Evolutionary conservation across 2,113 vertebrate genomes (phyloP).

Genomic region (Ginglymostoma cirratum): DNA sequence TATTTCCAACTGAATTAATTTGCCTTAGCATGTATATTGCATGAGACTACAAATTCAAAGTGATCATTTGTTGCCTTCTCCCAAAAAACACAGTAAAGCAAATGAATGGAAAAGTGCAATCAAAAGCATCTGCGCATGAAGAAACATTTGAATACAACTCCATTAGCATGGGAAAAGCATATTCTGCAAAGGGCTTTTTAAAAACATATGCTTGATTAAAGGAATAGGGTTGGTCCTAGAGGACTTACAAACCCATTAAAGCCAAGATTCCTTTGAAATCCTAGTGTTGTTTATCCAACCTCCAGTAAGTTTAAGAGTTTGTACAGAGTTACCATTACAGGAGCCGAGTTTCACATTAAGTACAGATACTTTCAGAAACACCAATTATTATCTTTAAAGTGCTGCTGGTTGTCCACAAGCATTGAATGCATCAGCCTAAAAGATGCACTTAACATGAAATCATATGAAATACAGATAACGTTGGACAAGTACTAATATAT

Average conservation of each 20-base stretch:
- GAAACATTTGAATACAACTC: neutral
- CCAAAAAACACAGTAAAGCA: neutral
- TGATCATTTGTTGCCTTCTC: conserved; percentile 1
- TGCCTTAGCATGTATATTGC: neutral
- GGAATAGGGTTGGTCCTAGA: neutral
- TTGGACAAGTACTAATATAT: neutral
- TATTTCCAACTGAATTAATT: neutral
- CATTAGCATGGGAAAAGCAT: neutral
- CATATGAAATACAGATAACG: neutral
- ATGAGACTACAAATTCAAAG: neutral
- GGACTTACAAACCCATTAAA: neutral
- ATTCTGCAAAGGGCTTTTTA: neutral
- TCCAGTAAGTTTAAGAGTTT: neutral
- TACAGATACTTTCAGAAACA: conserved; percentile 10
- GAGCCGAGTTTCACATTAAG: neutral
- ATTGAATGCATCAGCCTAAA: neutral
- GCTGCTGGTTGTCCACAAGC: neutral
- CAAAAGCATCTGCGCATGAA: neutral
- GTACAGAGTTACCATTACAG: neutral
- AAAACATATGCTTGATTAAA: neutral
- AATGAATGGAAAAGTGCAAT: neutral
- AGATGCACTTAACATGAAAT: conserved; percentile 4
- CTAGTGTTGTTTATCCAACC: conserved; percentile 8
- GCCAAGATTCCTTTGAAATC: conserved; percentile 10
- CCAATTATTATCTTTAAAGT: neutral